Evolutionary conservation across 2,888 invertebrate species (phyloP).

Genomic region (Spicauda simplicius): DNA sequence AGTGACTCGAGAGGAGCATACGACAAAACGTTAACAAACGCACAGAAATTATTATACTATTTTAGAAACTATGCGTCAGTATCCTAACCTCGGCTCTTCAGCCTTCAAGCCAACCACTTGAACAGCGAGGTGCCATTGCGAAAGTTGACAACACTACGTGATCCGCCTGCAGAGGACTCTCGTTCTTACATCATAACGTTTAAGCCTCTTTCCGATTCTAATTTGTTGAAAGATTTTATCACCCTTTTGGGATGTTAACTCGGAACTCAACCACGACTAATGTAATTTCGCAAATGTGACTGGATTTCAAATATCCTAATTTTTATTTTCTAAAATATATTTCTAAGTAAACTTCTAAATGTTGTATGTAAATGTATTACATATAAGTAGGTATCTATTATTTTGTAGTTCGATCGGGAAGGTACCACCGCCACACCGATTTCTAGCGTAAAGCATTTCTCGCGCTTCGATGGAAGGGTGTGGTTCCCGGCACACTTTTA

Average conservation of each 20-base stretch:
- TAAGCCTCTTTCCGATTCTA: constrained; percentile 64
- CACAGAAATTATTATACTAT: background rate
- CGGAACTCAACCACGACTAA: constrained; percentile 13
- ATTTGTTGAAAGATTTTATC: constrained; percentile 50
- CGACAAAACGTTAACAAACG: too few relatives aligned
- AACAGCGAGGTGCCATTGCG: constrained; percentile 77
- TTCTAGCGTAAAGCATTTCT: too few relatives aligned
- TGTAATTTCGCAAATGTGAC: constrained; percentile 25
- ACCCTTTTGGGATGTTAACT: constrained; percentile 42
- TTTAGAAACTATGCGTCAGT: constrained; percentile 17
- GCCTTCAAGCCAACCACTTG: constrained; percentile 76
- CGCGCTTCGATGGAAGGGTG: too few relatives aligned
- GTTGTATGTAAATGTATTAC: too few relatives aligned
- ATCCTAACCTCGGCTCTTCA: constrained; percentile 53
- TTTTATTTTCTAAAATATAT: too few relatives aligned
- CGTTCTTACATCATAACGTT: constrained; percentile 64
- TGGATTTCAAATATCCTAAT: background rate
- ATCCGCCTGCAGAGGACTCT: constrained; percentile 67
- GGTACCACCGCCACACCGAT: too few relatives aligned
- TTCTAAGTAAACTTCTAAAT: too few relatives aligned
- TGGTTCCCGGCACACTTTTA: too few relatives aligned
- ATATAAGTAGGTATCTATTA: too few relatives aligned
- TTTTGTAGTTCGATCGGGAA: too few relatives aligned
- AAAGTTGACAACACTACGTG: constrained; percentile 82
- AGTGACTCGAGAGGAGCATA: too few relatives aligned